A percentile compares a stretch with the other conserved stretches of the same genome.
Conservation (phyloP, 1,140 invertebrate species). For the Lordiphosa collinella region DNA sequence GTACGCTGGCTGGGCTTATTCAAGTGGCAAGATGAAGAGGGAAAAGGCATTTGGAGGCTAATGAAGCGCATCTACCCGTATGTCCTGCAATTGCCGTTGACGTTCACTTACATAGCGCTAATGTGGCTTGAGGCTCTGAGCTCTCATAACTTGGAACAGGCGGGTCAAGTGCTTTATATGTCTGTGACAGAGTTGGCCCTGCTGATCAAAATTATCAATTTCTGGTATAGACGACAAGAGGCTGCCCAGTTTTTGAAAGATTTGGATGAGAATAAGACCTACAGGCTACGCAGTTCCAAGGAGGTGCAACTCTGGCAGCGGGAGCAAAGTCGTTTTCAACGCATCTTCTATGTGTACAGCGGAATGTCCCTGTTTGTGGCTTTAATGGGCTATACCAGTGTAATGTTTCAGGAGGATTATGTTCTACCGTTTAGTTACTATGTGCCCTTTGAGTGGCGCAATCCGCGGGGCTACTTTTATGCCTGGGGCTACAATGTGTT, state of each 20-base stretch:
- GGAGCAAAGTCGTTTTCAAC: constrained; percentile 35
- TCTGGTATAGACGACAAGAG: constrained; percentile 36
- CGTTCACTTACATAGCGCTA: constrained; percentile 44
- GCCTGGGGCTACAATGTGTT: constrained; percentile 60
- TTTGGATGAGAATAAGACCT: constrained; percentile 17
- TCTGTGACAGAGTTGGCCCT: constrained; percentile 52
- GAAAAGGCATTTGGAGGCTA: neutral
- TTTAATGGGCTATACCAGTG: constrained; percentile 27
- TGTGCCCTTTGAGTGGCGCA: constrained; percentile 67
- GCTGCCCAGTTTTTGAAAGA: constrained; percentile 29
- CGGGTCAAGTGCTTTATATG: constrained; percentile 60
- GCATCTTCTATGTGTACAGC: constrained; percentile 41
- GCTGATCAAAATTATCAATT: constrained; percentile 54
- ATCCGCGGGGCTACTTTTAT: constrained; percentile 36
- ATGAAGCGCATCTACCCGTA: constrained; percentile 28
- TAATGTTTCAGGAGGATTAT: constrained; percentile 43
- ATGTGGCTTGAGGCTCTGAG: constrained; percentile 59
- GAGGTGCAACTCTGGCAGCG: constrained; percentile 33
- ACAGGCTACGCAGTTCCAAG: constrained; percentile 6
- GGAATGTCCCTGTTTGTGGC: constrained; percentile 28
- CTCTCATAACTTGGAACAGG: constrained; percentile 44
- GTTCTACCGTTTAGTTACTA: constrained; percentile 61
- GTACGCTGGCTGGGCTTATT: constrained; percentile 37
- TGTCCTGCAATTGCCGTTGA: constrained; percentile 54
- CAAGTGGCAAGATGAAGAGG: constrained; percentile 26